Evolutionary conservation across 2,113 vertebrate genomes (phyloP).

Genomic region (Desmodus rotundus): DNA sequence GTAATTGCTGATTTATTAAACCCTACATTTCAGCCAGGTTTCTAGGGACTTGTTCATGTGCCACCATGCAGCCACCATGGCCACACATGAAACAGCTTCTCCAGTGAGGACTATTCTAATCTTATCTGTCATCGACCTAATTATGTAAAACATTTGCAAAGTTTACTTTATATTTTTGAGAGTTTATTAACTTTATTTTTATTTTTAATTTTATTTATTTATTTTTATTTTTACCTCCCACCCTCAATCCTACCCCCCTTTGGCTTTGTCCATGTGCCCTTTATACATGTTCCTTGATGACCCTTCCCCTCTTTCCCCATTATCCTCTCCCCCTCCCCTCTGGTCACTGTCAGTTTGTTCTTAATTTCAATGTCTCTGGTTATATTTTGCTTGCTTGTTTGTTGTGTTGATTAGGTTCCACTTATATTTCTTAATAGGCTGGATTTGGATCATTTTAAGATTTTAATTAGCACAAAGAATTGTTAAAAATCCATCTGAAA

Average conservation of each 20-base stretch:
- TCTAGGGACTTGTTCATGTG: background rate
- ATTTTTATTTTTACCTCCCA: too few species aligned
- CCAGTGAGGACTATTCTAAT: background rate
- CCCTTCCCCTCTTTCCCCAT: too few species aligned
- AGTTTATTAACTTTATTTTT: too few species aligned
- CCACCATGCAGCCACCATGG: background rate
- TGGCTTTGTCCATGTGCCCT: too few species aligned
- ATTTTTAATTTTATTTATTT: too few species aligned
- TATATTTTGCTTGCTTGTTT: too few species aligned
- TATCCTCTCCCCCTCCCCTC: too few species aligned
- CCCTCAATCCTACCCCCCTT: too few species aligned
- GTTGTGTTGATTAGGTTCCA: too few species aligned
- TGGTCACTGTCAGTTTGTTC: too few species aligned
- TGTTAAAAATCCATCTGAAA: background rate
- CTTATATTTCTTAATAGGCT: background rate
- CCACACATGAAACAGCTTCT: background rate
- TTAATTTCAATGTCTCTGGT: too few species aligned
- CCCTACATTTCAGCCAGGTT: background rate
- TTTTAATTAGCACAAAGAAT: background rate
- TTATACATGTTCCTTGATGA: too few species aligned
- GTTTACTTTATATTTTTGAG: background rate
- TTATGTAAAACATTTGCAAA: background rate
- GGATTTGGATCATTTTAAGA: background rate
- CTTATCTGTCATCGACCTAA: background rate
- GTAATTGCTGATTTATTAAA: background rate